Base-by-base conservation (phyloP, 1,140 invertebrate genomes). In the Matsumurasca onukii region DNA sequence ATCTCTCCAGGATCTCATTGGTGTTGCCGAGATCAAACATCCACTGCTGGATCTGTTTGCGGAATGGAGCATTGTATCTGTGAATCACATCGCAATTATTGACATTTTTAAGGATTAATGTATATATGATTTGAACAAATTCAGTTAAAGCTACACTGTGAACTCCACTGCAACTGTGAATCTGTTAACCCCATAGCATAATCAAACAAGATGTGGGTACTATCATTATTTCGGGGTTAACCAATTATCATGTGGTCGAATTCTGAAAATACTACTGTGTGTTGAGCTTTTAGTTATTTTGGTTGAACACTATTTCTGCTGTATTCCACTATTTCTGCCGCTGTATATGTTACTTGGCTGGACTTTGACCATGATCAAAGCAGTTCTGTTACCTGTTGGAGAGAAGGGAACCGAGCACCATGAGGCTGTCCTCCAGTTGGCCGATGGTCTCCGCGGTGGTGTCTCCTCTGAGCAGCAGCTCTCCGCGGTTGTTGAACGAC, bases 21-120 rank as follows among this genome's bases (percentile, higher is more conserved):
- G 96, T 98, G 74, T 96, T 98, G 17, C 95, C 95, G 51, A 99
- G 80, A 79, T 98, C 95, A 67, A 89, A 87, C 0, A 98, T 89
- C 96, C 96, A 99, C 74, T 93, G 90, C 77, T 97, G 94, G 73
- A 99, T 98, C 80, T 98, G 92, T 77, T 96, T 97, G 71, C 94
- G 87, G 76, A 98, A 98, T 12, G 96, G 97, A 20, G 93, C 94
- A 79, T 98, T 98, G 79, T 98, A 98, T 73, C 94, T 91, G 77
- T 3, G 76, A 65, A 68, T 30, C 9, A 66, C 15, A 49, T 22
- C 48, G n/a, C 2, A 17, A 66, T 51, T 48, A 66, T 13, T 25
- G 1, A 66, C 30, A 22, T 55, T 12, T 12, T 12, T n/a, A n/a
- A 12, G 39, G 9, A 45, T 45, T n/a, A 9, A 45, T 45, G 39